Evolutionary conservation across 1,140 invertebrate species (phyloP).

Genomic region (Maniola jurtina): DNA sequence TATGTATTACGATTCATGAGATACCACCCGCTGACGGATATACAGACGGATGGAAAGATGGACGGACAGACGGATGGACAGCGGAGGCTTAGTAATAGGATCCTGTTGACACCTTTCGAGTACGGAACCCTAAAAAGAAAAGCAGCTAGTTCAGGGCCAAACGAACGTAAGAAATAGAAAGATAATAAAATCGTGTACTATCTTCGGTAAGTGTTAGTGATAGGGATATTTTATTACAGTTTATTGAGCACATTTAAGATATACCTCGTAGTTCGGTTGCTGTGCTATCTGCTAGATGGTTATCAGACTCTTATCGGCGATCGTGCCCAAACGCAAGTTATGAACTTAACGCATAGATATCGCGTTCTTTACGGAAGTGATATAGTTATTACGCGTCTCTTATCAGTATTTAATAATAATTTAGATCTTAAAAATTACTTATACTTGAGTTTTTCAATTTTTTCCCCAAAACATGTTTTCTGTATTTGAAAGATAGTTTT

Average conservation of each 20-base stretch:
- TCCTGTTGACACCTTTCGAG: background rate
- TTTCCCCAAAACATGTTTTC: no score
- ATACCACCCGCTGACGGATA: no score
- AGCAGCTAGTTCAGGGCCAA: constrained; percentile 19
- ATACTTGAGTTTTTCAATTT: background rate
- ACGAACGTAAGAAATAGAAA: constrained; percentile 39
- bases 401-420: background rate
- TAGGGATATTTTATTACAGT: constrained; percentile 47
- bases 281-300: constrained; percentile 60
- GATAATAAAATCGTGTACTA: constrained; percentile 57
- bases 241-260: constrained; percentile 40
- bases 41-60: no score
- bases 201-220: constrained; percentile 44
- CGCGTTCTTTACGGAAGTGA: constrained; percentile 17
- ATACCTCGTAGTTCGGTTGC: constrained; percentile 37
- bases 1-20: no score
- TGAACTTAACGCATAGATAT: constrained; percentile 43
- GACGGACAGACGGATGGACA: no score
- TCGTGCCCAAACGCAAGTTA: constrained; percentile 48
- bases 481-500: no score
- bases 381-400: background rate
- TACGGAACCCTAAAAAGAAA: background rate
- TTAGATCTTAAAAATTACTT: background rate
- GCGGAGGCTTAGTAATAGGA: no score
- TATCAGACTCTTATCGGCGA: constrained; percentile 58